Evolutionary conservation across 2,888 invertebrate species (phyloP), one percentile per base, ranked within the genome.

Genomic region (Nemurella pictetii): DNA sequence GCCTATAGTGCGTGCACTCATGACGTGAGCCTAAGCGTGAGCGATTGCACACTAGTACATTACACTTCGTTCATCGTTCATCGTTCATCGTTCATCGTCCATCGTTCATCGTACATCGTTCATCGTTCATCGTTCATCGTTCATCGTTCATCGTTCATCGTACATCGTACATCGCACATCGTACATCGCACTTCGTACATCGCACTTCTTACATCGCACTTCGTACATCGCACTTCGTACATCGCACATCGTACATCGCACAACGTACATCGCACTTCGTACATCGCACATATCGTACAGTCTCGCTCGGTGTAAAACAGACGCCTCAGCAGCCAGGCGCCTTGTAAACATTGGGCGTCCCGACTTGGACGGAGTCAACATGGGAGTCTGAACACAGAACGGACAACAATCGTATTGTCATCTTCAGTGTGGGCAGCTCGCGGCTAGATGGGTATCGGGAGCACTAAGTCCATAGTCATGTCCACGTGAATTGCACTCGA

Each of bases 301-400:
- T n/a, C n/a, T 55, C 55, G 55, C 55, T 55, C n/a, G 55, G 55
- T 20, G 55, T 55, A 2, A 12, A 7, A 55, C 20, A 55, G 55
- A 55, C 55, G 55, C 55, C 55, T 55, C 55, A 55, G 55, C 35
- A 35, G 35, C 12, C 55, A 55, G 75, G 28, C 75, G 75, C n/a
- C 75, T 5, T 75, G 75, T 75, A 75, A 75, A 75, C 75, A 75
- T 28, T 75, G 75, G 75, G 75, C 75, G 75, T 75, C 55, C 55
- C 75, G 75, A 28, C 75, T 12, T 75, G 26, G 75, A 26, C 9
- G 9, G 20, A 55, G 55, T 55, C 55, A 55, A 55, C 55, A 55
- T 55, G 55, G 75, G 75, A 28, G 75, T 5, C 28, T 28, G 75
- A 75, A 75, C 75, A 75, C 28, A 55, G 55, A 55, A 55, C 15